A percentile compares a stretch with the other conserved stretches of the same genome.
Conservation (phyloP, 2,888 invertebrate genomes). For the Tuberolachnus salignus region DNA sequence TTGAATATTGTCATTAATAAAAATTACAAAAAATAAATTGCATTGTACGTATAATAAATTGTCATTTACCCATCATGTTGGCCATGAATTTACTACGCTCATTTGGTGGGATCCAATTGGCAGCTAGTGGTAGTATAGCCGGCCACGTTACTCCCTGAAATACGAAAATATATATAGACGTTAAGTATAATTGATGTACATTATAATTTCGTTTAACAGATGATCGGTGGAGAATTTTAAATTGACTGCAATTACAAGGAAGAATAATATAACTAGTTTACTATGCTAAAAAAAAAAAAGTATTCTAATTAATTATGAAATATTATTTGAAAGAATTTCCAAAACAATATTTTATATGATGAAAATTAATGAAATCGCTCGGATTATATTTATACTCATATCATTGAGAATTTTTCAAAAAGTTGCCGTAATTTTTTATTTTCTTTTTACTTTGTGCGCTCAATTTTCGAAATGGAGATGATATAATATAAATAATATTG, state of each 20-base stretch:
- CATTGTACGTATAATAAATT: background rate
- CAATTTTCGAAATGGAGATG: background rate
- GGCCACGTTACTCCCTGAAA: constrained; percentile 86
- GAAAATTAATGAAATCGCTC: no score
- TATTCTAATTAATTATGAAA: no score
- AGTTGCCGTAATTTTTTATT: background rate
- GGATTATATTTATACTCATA: no score
- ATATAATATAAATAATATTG: no score
- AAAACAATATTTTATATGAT: no score
- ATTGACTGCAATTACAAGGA: background rate
- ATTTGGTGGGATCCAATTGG: constrained; percentile 92
- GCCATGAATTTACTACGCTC: constrained; percentile 93
- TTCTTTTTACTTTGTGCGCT: background rate
- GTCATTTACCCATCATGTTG: constrained; percentile 82
- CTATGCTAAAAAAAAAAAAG: no score
- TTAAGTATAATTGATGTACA: background rate
- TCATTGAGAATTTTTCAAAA: no score
- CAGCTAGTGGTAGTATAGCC: constrained; percentile 89
- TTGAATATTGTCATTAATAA: constrained; percentile 50
- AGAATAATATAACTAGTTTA: no score
- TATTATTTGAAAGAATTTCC: no score
- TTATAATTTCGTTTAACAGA: background rate
- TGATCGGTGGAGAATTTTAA: background rate
- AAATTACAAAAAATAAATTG: background rate
- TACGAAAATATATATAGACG: constrained; percentile 51